Evolutionary conservation across 2,888 invertebrate genomes (phyloP), one percentile per base, ranked within the genome.

Genomic region (Scaptomyza parva): DNA sequence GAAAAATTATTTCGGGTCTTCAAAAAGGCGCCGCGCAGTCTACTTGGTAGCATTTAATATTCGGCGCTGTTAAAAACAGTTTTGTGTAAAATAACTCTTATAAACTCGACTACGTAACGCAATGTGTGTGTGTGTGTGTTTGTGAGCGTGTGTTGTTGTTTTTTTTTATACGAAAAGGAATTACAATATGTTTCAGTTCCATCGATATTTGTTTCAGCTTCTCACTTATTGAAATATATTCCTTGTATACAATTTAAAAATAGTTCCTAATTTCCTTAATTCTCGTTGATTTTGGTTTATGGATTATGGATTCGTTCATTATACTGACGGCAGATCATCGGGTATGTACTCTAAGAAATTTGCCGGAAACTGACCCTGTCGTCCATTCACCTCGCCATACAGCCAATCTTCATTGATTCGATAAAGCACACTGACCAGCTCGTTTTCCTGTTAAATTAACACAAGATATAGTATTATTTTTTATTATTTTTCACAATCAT

Each of bases 391-490:
- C 89, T 95, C 95, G 14, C 96, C 96, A 87, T 93, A 95, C 61
- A 95, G 93, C 97, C 97, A 97, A 80, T 96, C 95, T 51, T 95
- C 93, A 82, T 95, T 95, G 77, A 96, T 93, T 92, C 94, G 94
- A 75, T 94, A 93, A 40, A 94, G 92, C 57, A 96, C 93, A 50
- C 91, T 93, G 48, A 97, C 94, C 66, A 93, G 90, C 78, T 94
- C 93, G 61, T 94, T 93, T 90, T 94, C 94, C 94, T 94, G 73
- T 9, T 5, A 17, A 17, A 7, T 9, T 1, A 17, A 17, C 3
- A 17, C 17, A 17, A 37, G 40, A n/a, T 8, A 20, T 1, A n/a
- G n/a, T n/a, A n/a, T n/a, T n/a, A n/a, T n/a, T n/a, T n/a, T n/a
- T n/a, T n/a, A 22, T 20, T 20, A 47, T 30, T 30, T 1, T 45